A percentile compares a stretch with the other conserved stretches of the same genome.
These are phyloP conservation scores for Telmatochromis brichardi DNA, from an alignment of 2,113 vertebrate species.

Conservation along the genomic window DNA sequence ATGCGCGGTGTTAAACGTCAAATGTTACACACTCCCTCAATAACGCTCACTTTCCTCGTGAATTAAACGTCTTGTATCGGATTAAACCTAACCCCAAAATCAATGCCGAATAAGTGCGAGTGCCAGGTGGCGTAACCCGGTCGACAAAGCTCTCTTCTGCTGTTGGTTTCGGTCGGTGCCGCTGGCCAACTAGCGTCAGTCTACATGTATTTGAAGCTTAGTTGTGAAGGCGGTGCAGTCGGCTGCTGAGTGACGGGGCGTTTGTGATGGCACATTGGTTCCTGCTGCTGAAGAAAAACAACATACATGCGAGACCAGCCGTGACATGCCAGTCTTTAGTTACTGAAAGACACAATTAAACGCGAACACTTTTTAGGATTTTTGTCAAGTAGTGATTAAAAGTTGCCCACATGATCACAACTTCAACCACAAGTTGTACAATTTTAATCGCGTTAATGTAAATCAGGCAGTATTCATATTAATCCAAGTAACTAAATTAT, in stretches of 20 bases:
- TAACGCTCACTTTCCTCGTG: background rate
- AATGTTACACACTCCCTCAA: background rate
- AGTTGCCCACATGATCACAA: background rate
- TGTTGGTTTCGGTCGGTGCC: background rate
- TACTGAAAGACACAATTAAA: background rate
- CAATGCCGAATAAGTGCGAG: background rate
- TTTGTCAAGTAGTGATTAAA: background rate
- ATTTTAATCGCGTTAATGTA: background rate
- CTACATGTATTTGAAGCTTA: constrained; percentile 18
- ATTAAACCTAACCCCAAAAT: background rate
- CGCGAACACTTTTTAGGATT: background rate
- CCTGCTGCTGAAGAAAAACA: background rate
- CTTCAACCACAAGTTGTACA: background rate
- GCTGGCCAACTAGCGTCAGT: constrained; percentile 22
- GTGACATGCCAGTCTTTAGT: background rate
- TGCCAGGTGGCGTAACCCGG: background rate
- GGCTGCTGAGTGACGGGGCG: constrained; percentile 2
- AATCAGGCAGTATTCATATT: background rate
- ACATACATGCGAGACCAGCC: background rate
- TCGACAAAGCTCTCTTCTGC: background rate
- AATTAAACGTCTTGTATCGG: background rate
- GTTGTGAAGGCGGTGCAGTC: constrained; percentile 10
- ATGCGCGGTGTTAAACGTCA: constrained; percentile 6
- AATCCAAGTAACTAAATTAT: background rate
- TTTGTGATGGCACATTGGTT: constrained; percentile 34